Evolutionary conservation across 2,113 vertebrate species (phyloP), one percentile per base, ranked within the genome.

Genomic region (Caranx ignobilis): DNA sequence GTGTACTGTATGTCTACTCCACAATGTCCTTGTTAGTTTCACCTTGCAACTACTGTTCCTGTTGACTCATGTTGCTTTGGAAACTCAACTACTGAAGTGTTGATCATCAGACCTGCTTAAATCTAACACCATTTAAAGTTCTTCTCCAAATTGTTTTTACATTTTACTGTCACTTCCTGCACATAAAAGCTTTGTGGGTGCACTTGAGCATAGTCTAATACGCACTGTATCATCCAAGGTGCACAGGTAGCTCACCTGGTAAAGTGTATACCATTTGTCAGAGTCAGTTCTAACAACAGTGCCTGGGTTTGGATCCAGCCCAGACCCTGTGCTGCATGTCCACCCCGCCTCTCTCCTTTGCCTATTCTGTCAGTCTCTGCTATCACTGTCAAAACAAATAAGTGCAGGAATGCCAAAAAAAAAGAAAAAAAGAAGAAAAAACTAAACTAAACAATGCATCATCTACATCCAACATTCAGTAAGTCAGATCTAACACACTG

Each of bases 401-500:
- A 41, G 11, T 41, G 39, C 39, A 41, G 39, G 11, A 41, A 41
- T 10, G 39, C 39, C 39, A 41, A 41, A 41, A 37, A 37, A 37
- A 37, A 37, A 37, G 4, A 37, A 37, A 8, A 6, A 8, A 37
- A 37, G 8, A 37, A 37, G 8, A 37, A 37, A 37, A 1, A 1
- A 7, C 1, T 7, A 41, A 41, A 41, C 7, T 10, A 41, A 41
- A 41, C 19, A 37, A 35, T 54, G 34, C 26, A 26, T 75, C 26
- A 32, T 75, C 35, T 34, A 19, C 41, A 73, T 47, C 32, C 31
- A 61, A 26, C 18, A 47, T 26, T 50, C 11, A 56, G 56, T 18
- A 43, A 67, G 68, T 65, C 34, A 48, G 26, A 77, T 70, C 39
- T 31, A 61, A 74, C 48, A 60, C 37, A 67, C 18, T 41, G 78